Percentiles rank a stretch among this genome's conserved stretches.
Evolutionary conservation across 2,888 invertebrate species (phyloP).

Genomic region (Trichopria drosophilae): DNA sequence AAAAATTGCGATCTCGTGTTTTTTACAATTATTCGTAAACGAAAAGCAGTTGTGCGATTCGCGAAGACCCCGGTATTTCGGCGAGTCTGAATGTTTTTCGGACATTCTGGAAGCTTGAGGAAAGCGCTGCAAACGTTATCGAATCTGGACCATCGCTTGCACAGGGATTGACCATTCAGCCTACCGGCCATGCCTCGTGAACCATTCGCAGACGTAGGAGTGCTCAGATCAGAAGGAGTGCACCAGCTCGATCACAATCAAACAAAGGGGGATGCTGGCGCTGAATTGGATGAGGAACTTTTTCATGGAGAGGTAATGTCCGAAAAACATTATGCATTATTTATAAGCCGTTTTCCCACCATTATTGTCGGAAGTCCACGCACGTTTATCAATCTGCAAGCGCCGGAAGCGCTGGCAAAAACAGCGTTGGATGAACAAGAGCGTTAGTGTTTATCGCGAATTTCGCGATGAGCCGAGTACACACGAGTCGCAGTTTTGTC

Average conservation of each 20-base stretch:
- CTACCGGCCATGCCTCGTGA: slow-evolving; percentile 58
- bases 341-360: slow-evolving; percentile 43
- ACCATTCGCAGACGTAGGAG: slow-evolving; percentile 41
- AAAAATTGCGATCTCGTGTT: slow-evolving; percentile 51
- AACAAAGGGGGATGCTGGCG: slow-evolving; percentile 5
- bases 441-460: neutral
- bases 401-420: slow-evolving; percentile 18
- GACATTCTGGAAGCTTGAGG: slow-evolving; percentile 42
- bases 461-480: no score
- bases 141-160: no score
- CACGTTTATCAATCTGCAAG: slow-evolving; percentile 29
- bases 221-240: slow-evolving; percentile 3
- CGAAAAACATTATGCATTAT: slow-evolving; percentile 56
- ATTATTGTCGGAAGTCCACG: slow-evolving; percentile 29
- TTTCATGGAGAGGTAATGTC: slow-evolving; percentile 46
- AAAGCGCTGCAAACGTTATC: no score
- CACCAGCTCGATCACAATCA: slow-evolving; percentile 3
- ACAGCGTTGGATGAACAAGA: neutral
- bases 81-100: slow-evolving; percentile 48
- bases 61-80: no score
- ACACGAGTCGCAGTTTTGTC: slow-evolving; percentile 20
- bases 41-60: no score
- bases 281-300: slow-evolving; percentile 1
- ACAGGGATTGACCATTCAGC: no score
- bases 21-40: no score